Conservation (phyloP, 2,113 vertebrate species). For the Percina caprodes region DNA sequence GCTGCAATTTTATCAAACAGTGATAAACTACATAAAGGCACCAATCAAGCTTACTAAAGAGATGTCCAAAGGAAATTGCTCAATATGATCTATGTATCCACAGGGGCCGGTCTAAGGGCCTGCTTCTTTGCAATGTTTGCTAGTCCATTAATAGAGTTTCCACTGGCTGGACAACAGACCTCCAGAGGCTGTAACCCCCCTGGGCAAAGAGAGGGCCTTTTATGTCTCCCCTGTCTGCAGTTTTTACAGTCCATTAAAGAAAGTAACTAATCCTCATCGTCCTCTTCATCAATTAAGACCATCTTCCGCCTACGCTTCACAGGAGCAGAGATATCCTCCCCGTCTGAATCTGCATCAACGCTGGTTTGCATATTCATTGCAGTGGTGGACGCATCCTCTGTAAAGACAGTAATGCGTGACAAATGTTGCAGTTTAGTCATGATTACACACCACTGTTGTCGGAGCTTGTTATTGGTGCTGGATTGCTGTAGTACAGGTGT, state of each 20-base stretch:
- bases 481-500: not conserved
- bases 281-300: conserved; percentile 86
- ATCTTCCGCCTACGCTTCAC: conserved; percentile 85
- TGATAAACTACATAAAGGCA: not conserved
- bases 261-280: conserved; percentile 70
- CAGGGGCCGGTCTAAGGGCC: conserved; percentile 1
- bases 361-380: conserved; percentile 38
- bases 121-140: conserved; percentile 6
- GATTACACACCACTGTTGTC: not conserved
- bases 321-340: conserved; percentile 69
- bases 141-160: conserved; percentile 37
- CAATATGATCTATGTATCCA: conserved; percentile 6
- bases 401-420: conserved; percentile 7
- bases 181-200: conserved; percentile 22
- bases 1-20: not conserved
- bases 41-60: not conserved
- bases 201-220: not conserved
- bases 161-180: conserved; percentile 8
- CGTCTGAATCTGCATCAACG: conserved; percentile 72
- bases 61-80: not conserved
- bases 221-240: conserved; percentile 9
- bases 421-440: not conserved
- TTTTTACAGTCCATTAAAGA: conserved; percentile 50
- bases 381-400: conserved; percentile 41
- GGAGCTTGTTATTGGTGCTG: not conserved